A percentile compares a stretch with the other conserved stretches of the same genome.
Evolutionary conservation across 1,140 invertebrate genomes (phyloP).

Genomic region (Notospermus geniculatus): DNA sequence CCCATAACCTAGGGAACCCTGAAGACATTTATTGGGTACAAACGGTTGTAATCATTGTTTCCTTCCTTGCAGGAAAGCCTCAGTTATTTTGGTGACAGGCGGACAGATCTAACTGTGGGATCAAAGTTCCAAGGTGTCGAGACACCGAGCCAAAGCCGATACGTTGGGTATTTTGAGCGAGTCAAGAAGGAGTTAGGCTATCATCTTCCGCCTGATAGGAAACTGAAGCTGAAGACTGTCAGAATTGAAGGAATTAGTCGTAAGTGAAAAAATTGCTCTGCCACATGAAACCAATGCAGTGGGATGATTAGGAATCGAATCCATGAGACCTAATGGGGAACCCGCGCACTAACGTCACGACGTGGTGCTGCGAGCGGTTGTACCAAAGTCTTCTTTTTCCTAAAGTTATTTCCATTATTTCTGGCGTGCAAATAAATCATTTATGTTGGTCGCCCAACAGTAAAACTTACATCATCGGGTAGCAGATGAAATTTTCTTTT

Average conservation of each 20-base stretch:
- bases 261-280: constrained; percentile 26
- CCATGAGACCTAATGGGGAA: too few relatives aligned
- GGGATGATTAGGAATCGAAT: too few relatives aligned
- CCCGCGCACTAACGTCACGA: too few relatives aligned
- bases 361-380: too few relatives aligned
- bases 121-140: constrained; percentile 63
- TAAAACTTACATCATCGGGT: too few relatives aligned
- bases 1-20: too few relatives aligned
- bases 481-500: too few relatives aligned
- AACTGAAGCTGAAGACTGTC: constrained; percentile 51
- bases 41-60: neutral
- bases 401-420: too few relatives aligned
- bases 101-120: constrained; percentile 60
- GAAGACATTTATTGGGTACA: neutral
- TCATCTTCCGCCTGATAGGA: constrained; percentile 51
- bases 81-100: constrained; percentile 60
- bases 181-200: constrained; percentile 54
- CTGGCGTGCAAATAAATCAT: too few relatives aligned
- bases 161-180: constrained; percentile 61
- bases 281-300: too few relatives aligned
- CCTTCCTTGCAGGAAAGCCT: constrained; percentile 54
- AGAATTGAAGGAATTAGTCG: constrained; percentile 52
- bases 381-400: too few relatives aligned
- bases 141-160: constrained; percentile 62
- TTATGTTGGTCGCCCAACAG: too few relatives aligned